Base-by-base conservation (phyloP, 2,888 invertebrate species). In the Luperina testacea region DNA sequence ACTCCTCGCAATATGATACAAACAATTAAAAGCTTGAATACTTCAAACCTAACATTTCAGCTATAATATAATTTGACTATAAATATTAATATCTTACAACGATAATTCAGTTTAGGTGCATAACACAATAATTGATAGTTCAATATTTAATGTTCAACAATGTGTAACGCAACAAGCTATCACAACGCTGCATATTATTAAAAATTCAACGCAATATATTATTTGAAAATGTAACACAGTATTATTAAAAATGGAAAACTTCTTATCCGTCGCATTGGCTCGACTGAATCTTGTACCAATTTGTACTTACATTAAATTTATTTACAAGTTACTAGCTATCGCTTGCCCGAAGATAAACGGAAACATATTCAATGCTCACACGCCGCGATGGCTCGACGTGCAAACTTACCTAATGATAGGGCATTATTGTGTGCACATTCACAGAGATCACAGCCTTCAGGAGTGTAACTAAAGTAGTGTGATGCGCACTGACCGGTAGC, bases 341-440 rank as follows among this genome's bases (percentile, higher is more conserved):
- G 84, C 70, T 87, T 85, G 90, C 90, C 89, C 89, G 90, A 89
- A 90, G 89, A 89, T 89, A 81, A 88, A 88, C 80, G 78, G 79
- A 77, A 82, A 87, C 82, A 72, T 73, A 69, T 80, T 77, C 63
- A 61, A 72, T 78, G 77, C 77, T 78, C 24, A 68, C 59, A 76
- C 71, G 78, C 83, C 70, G 77, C 78, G 75, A 17, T 57, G 77
- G 86, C 68, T 84, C 70, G 82, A 67, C 57, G 83, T 80, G 75
- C 83, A 70, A 87, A 82, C 88, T 84, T 88, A 89, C 79, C 81
- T 88, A 89, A 86, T 89, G 89, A 86, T 88, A 88, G 77, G 81
- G 84, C 84, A 59, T 87, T 89, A 83, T 85, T 87, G 85, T 87
- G 85, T 79, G 81, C 85, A 86, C 80, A 78, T 78, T 86, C 86